Conservation (phyloP, 2,113 vertebrate genomes). For the Bungarus multicinctus region DNA sequence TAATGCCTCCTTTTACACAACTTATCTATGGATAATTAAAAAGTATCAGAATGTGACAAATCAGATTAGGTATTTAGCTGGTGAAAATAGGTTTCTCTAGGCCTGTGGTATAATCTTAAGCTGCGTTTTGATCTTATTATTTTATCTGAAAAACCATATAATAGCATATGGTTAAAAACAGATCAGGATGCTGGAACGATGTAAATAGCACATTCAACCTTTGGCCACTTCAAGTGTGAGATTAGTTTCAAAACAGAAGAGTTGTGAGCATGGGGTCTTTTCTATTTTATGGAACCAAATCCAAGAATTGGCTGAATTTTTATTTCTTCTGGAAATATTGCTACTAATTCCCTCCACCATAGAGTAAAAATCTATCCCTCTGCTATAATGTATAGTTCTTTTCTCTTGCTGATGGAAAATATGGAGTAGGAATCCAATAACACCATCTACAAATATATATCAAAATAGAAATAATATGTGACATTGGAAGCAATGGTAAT, state of each 20-base stretch:
- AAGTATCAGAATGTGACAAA: constrained; percentile 39
- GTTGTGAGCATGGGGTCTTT: not conserved
- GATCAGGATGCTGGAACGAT: not conserved
- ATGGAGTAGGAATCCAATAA: not conserved
- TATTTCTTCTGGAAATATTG: not conserved
- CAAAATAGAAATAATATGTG: not conserved
- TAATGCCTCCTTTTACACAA: not conserved
- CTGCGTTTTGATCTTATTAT: constrained; percentile 36
- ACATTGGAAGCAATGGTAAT: not conserved
- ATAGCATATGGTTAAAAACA: not conserved
- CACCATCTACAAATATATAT: not conserved
- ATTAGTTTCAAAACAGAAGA: not conserved
- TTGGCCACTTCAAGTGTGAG: not conserved
- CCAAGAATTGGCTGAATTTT: not conserved
- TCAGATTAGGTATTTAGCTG: not conserved
- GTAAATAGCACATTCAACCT: constrained; percentile 10
- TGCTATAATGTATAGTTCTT: not conserved
- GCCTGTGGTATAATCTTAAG: constrained; percentile 26
- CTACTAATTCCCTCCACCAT: not conserved
- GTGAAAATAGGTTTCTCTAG: not conserved
- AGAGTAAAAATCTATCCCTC: not conserved
- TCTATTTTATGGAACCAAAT: not conserved
- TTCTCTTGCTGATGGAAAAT: not conserved
- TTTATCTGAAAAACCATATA: constrained; percentile 29
- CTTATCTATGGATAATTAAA: constrained; percentile 29